Percentiles rank a stretch among this genome's conserved stretches.
Conservation (phyloP, 2,797 vertebrate genomes). For the Cossypha dichroa region DNA sequence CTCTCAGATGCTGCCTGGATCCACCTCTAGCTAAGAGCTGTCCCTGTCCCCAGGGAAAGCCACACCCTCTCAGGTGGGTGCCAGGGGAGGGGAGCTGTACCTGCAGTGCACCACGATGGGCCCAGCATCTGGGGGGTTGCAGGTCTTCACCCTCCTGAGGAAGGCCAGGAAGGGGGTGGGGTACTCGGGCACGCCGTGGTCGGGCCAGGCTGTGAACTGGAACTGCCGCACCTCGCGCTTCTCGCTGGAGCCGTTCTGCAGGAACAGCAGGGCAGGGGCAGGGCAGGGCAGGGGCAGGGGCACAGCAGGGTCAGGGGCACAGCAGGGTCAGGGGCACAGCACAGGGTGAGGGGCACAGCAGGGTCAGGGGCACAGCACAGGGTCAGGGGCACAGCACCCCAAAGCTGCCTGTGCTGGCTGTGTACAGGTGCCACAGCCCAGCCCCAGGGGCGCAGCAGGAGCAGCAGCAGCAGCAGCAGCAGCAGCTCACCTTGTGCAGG, state of each 20-base stretch:
- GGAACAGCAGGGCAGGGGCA: too few species aligned
- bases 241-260: constrained; percentile 94
- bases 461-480: background rate
- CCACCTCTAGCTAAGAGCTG: rapidly evolving
- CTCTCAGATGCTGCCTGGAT: background rate
- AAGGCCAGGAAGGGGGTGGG: constrained; percentile 98
- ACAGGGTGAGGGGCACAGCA: too few species aligned
- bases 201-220: constrained; percentile 98
- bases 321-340: too few species aligned
- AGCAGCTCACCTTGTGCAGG: constrained; percentile 88
- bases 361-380: too few species aligned
- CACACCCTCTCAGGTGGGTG: rapidly evolving
- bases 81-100: constrained; percentile 48
- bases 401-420: rapidly evolving
- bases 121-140: constrained; percentile 93
- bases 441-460: rapidly evolving
- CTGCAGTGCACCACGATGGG: constrained; percentile 98
- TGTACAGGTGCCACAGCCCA: rapidly evolving
- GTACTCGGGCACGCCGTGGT: constrained; percentile 96
- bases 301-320: too few species aligned
- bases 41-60: rapidly evolving
- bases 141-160: constrained; percentile 94
- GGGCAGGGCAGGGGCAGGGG: too few species aligned
- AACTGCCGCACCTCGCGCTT: constrained; percentile 97
- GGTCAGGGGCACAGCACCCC: background rate